A percentile compares a stretch with the other conserved stretches of the same genome.
Conservation (phyloP, 2,888 invertebrate species). For the Callyntrura sp. region DNA sequence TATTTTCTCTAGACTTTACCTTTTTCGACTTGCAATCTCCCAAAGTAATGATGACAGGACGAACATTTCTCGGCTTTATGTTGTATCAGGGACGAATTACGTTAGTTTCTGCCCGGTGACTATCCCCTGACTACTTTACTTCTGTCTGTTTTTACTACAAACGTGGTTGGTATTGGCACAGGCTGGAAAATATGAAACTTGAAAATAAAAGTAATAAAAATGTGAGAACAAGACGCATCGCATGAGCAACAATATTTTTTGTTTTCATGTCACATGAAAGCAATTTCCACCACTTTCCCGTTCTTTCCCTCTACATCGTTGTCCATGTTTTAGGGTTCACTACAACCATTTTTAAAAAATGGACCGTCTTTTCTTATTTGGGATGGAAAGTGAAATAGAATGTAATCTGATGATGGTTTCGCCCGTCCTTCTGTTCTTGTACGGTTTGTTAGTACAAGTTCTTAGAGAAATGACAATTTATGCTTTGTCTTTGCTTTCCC, state of each 20-base stretch:
- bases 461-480: slow-evolving; percentile 48
- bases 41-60: slow-evolving; percentile 61
- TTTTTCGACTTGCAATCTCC: slow-evolving; percentile 30
- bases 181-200: slow-evolving; percentile 22
- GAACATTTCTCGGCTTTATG: neutral
- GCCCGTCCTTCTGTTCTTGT: neutral
- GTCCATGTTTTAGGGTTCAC: neutral
- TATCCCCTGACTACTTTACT: neutral
- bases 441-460: slow-evolving; percentile 67
- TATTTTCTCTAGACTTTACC: slow-evolving; percentile 70
- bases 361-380: slow-evolving; percentile 46
- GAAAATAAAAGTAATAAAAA: slow-evolving; percentile 35
- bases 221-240: slow-evolving; percentile 43
- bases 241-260: slow-evolving; percentile 56
- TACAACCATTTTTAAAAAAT: neutral
- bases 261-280: slow-evolving; percentile 72
- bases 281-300: slow-evolving; percentile 64
- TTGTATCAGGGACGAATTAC: neutral
- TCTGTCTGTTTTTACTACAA: neutral
- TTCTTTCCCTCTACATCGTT: neutral
- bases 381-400: slow-evolving; percentile 71
- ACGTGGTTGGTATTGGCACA: slow-evolving; percentile 4
- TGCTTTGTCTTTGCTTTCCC: slow-evolving; percentile 32
- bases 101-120: neutral
- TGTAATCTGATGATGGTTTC: slow-evolving; percentile 72